phyloP scores from a whole-genome alignment of 1,140 invertebrate species.

The Goniozus legneri region DNA sequence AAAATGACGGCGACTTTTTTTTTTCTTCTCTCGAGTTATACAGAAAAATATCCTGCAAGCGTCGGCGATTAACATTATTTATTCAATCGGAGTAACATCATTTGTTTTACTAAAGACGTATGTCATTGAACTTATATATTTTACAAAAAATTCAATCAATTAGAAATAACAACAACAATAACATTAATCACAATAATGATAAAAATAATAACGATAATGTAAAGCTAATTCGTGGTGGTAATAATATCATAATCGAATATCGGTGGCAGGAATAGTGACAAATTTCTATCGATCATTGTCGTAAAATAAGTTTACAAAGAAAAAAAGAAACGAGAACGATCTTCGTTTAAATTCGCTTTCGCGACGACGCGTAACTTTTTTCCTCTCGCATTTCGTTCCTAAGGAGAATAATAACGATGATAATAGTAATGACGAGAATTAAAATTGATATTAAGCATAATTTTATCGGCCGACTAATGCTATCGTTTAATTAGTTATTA shows the following conservation, averaged over 20 bases:
- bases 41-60: too few relatives aligned
- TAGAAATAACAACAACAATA: constrained; percentile 52
- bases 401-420: constrained; percentile 32
- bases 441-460: constrained; percentile 25
- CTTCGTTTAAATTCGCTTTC: too few relatives aligned
- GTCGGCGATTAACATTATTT: constrained; percentile 57
- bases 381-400: too few relatives aligned
- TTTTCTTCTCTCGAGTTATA: too few relatives aligned
- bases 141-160: constrained; percentile 54
- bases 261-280: too few relatives aligned
- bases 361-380: too few relatives aligned
- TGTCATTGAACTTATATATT: constrained; percentile 51
- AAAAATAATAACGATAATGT: constrained; percentile 24
- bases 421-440: constrained; percentile 34
- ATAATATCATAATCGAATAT: too few relatives aligned
- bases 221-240: too few relatives aligned
- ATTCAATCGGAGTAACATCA: constrained; percentile 57
- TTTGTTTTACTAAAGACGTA: constrained; percentile 55
- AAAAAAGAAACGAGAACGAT: too few relatives aligned
- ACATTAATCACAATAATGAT: constrained; percentile 46
- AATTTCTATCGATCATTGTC: too few relatives aligned
- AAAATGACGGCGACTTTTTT: too few relatives aligned
- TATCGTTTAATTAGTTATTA: constrained; percentile 48
- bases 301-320: too few relatives aligned
- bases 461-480: constrained; percentile 31